Base-by-base conservation (phyloP, 2,113 vertebrate genomes). In the Macquaria australasica region DNA sequence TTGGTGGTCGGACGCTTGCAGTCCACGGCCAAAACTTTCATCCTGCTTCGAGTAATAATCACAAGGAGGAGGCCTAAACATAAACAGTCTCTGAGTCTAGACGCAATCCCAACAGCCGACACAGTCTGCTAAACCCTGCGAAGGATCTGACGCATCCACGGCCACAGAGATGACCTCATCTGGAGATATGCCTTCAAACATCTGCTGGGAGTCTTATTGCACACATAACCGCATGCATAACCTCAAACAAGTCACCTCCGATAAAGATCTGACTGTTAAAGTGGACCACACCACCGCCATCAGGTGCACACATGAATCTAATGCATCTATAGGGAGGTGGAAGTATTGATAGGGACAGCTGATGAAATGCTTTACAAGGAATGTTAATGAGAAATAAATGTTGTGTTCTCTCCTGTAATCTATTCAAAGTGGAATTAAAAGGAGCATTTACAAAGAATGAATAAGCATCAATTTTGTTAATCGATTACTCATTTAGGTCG, bases 11-110 rank as follows among this genome's bases (percentile, higher is more conserved):
- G 64, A 67, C 31, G 55, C 58, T 84, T 89, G 87, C 39, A 77
- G 75, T 82, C 71, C 1, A 34, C 0, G 2, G 77, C 87, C 86
- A 83, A 80, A 83, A 66, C 56, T 20, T 51, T 67, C 69, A 70
- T 90, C 78, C 77, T 73, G 77, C 59, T 82, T 55, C 7, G 39
- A 81, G 80, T 67, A 86, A 79, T 80, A 84, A 90, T 89, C 82
- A 43, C 78, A 67, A 50, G 39, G 50, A 88, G 63, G 53, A 18
- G 34, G 63, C 14, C 8, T 45, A 41, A 81, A 67, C n/a, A 79
- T 90, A 88, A 93, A 92, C 84, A 88, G 68, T 43, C 51, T 68
- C 67, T 6, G 34, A 34, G 77, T 75, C 69, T 68, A 75, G 77
- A 85, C 45, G 3, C 0, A 21, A 5, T 87, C 25, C 45, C 39